Conservation (phyloP, 53 echinoderm and acorn worm genomes). For the Arbacia lixula region DNA sequence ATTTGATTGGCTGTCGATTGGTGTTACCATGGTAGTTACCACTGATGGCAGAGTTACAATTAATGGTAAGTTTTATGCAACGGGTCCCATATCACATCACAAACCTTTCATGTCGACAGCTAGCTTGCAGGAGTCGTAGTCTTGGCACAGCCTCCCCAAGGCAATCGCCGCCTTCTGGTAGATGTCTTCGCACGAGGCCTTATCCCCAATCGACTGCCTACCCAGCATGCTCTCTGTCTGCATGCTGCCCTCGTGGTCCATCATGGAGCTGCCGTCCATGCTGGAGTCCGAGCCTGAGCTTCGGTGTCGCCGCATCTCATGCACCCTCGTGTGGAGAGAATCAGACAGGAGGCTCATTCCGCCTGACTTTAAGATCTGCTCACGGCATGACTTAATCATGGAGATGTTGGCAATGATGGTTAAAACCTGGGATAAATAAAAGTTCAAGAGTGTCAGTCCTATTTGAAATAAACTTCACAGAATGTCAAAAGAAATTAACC, state of each 20-base stretch:
- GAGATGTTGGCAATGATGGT: slow-evolving; percentile 70
- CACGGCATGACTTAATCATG: slow-evolving; percentile 67
- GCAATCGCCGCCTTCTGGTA: slow-evolving; percentile 91
- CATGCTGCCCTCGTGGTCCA: neutral
- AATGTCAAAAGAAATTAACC: no score
- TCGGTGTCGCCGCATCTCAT: neutral
- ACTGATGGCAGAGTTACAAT: no score
- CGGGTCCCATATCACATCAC: slow-evolving; percentile 23
- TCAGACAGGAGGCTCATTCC: slow-evolving; percentile 69
- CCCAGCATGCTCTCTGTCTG: neutral
- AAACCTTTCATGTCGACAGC: slow-evolving; percentile 78
- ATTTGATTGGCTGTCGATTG: neutral
- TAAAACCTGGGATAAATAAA: neutral
- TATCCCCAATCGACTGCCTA: neutral
- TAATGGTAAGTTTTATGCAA: no score
- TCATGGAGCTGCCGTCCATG: neutral
- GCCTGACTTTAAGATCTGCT: slow-evolving; percentile 58
- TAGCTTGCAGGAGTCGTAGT: slow-evolving; percentile 61
- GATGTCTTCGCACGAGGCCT: slow-evolving; percentile 74
- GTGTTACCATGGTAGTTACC: neutral
- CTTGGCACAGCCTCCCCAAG: slow-evolving; percentile 78
- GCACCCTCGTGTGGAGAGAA: slow-evolving; percentile 60
- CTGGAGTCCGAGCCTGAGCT: neutral
- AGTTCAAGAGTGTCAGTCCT: no score
- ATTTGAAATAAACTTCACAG: no score